Base-by-base conservation (phyloP, 2,113 vertebrate genomes). In the Phocoena phocoena region DNA sequence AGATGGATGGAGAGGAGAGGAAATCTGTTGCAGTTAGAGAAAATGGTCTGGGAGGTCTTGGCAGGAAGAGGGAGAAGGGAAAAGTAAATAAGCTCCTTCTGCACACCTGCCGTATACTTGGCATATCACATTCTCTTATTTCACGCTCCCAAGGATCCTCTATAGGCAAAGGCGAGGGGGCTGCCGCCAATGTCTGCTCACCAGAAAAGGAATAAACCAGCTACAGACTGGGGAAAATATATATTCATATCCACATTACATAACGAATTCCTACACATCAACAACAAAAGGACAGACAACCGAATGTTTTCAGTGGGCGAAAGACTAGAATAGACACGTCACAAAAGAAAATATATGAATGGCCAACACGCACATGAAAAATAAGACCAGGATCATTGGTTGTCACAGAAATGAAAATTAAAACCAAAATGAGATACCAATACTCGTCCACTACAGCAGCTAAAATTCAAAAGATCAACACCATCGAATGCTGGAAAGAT, bases 361-460 rank as follows among this genome's bases (percentile, higher is more conserved):
- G 58, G 50, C 65, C 60, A 17, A 44, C 2, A 5, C 0, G 1
- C 50, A 21, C 6, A 0, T n/a, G 67, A 36, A 88, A 36, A 74
- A n/a, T 36, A 50, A 10, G n/a, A 15, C 79, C 26, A 47, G 70
- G 44, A 14, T 50, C 33, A 50, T 6, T 28, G 71, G 18, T 33
- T 55, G n/a, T 20, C 58, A 58, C 3, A 4, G 67, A 89, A 70
- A 55, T 23, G 36, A 47, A 65, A 41, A 84, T 6, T 18, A 17
- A 84, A 60, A 44, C 70, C 38, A 8, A 38, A 47, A n/a, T 11
- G 50, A 93, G 65, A 58, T 4, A 6, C 18, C 17, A 38, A 23
- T 15, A 6, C 23, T 41, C 0, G 0, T 17, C 3, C 44, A 7
- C 65, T 6, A 31, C 5, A 10, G 21, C 6, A 1, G 9, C 41